These are phyloP conservation scores for Lagopus leucura DNA, from an alignment of 2,113 vertebrate genomes.

Conservation along the genomic window DNA sequence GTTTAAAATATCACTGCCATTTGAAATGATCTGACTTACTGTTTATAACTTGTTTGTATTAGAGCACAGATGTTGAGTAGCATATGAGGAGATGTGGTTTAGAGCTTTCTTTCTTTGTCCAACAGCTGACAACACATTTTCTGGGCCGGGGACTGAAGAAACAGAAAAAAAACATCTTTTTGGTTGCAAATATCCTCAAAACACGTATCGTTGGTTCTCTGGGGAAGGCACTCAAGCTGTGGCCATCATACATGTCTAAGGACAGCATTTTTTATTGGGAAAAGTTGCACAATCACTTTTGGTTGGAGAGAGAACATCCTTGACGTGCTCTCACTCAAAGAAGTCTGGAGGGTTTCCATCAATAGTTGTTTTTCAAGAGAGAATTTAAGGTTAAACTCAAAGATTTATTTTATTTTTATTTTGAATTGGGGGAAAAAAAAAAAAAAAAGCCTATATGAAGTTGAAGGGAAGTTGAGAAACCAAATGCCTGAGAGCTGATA, in stretches of 20 bases:
- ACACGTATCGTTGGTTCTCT: neutral
- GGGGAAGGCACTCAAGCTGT: neutral
- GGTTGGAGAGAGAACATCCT: conserved; percentile 23
- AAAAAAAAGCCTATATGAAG: too few species aligned
- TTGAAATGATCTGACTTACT: neutral
- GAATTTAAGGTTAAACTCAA: neutral
- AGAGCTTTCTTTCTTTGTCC: neutral
- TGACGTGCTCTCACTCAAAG: conserved; percentile 2
- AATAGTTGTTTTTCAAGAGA: neutral
- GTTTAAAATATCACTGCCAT: neutral
- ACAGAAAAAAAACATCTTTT: neutral
- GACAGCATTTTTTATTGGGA: neutral
- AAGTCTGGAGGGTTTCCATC: conserved; percentile 18
- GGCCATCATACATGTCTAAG: neutral
- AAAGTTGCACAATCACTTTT: neutral
- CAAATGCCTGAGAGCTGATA: neutral
- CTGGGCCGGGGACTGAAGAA: neutral
- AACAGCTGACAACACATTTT: conserved; percentile 37
- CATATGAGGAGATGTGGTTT: conserved; percentile 19
- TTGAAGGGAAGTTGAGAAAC: neutral
- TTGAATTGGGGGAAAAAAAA: neutral
- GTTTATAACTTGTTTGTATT: neutral
- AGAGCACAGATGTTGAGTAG: neutral
- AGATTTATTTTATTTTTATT: neutral
- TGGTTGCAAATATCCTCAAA: neutral